Percentiles rank a stretch among this genome's conserved stretches.
Conservation (phyloP, 2,888 invertebrate genomes). For the Trachelus tabidus region DNA sequence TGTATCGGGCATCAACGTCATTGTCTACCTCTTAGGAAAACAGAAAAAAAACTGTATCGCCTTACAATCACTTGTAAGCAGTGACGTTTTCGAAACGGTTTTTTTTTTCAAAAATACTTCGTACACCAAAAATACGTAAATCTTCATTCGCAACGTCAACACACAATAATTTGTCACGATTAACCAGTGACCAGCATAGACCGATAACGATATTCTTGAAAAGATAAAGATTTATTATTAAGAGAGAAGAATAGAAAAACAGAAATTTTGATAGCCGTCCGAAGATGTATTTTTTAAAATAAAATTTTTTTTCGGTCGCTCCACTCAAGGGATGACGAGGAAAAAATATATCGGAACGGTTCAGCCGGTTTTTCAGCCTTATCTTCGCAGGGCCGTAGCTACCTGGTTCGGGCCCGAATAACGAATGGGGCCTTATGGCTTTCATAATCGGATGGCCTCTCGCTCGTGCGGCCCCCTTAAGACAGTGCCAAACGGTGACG, state of each 20-base stretch:
- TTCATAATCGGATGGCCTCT: constrained; percentile 20
- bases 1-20: not conserved
- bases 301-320: not conserved
- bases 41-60: not conserved
- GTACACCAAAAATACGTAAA: not conserved
- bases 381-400: not conserved
- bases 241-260: not conserved
- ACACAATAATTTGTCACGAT: not conserved
- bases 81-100: not conserved
- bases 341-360: not conserved
- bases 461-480: constrained; percentile 15
- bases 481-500: constrained; percentile 22
- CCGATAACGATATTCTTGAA: not conserved
- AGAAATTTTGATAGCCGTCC: not conserved
- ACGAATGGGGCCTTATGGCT: constrained; percentile 1
- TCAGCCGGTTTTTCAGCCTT: not conserved
- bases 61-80: not conserved
- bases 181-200: not conserved
- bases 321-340: too few species aligned
- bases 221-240: not conserved
- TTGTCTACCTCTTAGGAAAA: not conserved
- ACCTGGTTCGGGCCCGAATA: constrained; percentile 17
- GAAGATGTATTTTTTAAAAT: not conserved
- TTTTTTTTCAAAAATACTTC: not conserved
- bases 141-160: not conserved